Percentiles rank a stretch among this genome's conserved stretches.
Evolutionary conservation across 2,113 vertebrate genomes (phyloP).

Genomic region (Fregetta grallaria): DNA sequence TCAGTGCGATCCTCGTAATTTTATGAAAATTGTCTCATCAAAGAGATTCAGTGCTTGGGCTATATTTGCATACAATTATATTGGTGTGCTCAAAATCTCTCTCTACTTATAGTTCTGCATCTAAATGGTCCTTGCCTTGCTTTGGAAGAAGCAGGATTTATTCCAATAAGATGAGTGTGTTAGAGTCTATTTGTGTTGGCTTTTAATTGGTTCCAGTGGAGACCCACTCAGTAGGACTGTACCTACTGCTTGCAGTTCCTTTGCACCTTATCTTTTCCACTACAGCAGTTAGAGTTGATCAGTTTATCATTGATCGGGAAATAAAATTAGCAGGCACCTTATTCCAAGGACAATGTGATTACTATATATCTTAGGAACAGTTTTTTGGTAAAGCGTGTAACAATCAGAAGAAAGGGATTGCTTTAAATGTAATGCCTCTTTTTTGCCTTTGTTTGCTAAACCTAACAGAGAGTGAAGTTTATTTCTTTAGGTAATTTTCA

Average conservation of each 20-base stretch:
- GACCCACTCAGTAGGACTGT: background rate
- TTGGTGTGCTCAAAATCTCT: background rate
- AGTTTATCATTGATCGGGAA: background rate
- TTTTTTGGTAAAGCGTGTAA: background rate
- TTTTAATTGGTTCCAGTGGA: background rate
- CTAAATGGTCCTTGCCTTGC: background rate
- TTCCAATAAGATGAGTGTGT: background rate
- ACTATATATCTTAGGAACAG: background rate
- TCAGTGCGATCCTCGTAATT: background rate
- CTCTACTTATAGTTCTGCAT: background rate
- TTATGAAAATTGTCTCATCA: background rate
- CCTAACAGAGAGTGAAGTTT: conserved; percentile 9
- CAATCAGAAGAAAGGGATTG: background rate
- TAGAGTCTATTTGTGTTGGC: background rate
- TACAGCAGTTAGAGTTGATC: background rate
- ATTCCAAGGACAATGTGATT: background rate
- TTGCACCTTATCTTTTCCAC: background rate
- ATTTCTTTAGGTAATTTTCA: conserved; percentile 60
- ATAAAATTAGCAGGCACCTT: conserved; percentile 13
- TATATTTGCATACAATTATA: background rate
- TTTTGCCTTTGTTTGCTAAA: background rate
- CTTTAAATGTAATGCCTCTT: background rate
- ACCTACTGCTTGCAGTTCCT: background rate
- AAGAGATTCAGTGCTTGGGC: background rate
- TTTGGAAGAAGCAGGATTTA: background rate